These are phyloP conservation scores for Aphelinus certus DNA, from an alignment of 1,140 invertebrate species.

Conservation along the genomic window DNA sequence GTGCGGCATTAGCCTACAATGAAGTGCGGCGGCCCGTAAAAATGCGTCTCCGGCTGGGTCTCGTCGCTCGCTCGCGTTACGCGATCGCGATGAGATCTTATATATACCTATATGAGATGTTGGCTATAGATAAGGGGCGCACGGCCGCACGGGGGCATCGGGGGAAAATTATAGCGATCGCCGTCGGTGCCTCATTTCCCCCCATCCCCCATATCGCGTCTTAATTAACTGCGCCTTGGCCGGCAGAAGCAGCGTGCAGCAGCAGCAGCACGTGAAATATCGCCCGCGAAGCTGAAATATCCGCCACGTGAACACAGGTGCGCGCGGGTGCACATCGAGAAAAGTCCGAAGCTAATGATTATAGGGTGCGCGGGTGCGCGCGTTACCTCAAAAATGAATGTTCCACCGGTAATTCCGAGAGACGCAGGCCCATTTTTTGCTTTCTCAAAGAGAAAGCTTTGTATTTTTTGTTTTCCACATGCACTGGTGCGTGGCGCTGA, in stretches of 20 bases:
- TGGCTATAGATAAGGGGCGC: conserved; percentile 23
- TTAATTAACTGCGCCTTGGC: conserved; percentile 27
- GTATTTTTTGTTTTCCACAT: too few relatives aligned
- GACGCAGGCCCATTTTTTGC: too few relatives aligned
- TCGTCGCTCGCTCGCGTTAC: neutral
- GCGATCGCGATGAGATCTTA: conserved; percentile 33
- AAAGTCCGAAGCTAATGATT: too few relatives aligned
- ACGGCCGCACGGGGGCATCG: neutral
- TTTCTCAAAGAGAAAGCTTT: too few relatives aligned
- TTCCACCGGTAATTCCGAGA: too few relatives aligned
- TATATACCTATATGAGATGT: conserved; percentile 2
- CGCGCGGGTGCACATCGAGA: too few relatives aligned
- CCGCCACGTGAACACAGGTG: neutral
- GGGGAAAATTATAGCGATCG: conserved; percentile 33
- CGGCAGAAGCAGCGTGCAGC: neutral
- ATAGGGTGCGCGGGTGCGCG: too few relatives aligned
- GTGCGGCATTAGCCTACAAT: conserved; percentile 26
- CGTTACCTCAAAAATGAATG: too few relatives aligned
- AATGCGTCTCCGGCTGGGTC: neutral
- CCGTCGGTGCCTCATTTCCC: too few relatives aligned
- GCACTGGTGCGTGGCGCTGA: too few relatives aligned
- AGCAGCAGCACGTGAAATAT: conserved; percentile 26
- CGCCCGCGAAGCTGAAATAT: neutral
- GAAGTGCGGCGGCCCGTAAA: conserved; percentile 5
- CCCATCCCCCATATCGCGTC: conserved; percentile 27